Percentiles rank a stretch among this genome's conserved stretches.
phyloP scores from a whole-genome alignment of 1,140 invertebrate genomes.

The Odontomachus brunneus region DNA sequence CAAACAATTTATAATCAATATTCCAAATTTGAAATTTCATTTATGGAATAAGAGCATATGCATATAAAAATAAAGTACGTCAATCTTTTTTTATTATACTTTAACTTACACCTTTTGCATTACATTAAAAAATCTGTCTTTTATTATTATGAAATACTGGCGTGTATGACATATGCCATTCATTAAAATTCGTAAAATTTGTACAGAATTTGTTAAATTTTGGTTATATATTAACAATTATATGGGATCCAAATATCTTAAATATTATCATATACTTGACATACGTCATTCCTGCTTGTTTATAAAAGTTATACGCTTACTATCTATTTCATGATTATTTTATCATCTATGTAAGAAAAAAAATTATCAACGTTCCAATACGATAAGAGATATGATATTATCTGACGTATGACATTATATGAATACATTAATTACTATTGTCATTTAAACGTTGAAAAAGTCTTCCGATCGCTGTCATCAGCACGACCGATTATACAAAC shows the following conservation, averaged over 20 bases:
- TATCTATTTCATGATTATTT: conserved; percentile 16
- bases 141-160: background rate
- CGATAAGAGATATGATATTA: conserved; percentile 16
- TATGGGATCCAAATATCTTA: background rate
- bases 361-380: conserved; percentile 25
- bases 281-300: conserved; percentile 7
- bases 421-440: conserved; percentile 33
- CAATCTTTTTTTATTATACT: background rate
- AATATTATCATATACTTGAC: conserved; percentile 13
- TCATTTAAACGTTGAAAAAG: conserved; percentile 37
- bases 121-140: conserved; percentile 24
- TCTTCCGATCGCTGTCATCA: conserved; percentile 5
- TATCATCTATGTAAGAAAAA: conserved; percentile 33
- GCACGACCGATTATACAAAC: conserved; percentile 42
- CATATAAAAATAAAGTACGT: conserved; percentile 19
- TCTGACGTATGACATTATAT: conserved; percentile 31
- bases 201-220: conserved; percentile 6
- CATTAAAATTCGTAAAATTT: background rate
- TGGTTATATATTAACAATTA: conserved; percentile 6
- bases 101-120: conserved; percentile 3
- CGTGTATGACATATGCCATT: background rate
- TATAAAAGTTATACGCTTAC: conserved; percentile 19
- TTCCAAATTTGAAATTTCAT: conserved; percentile 2
- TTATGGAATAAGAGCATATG: conserved; percentile 4
- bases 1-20: background rate